A percentile compares a stretch with the other conserved stretches of the same genome.
Conservation (phyloP, 2,888 invertebrate species). For the Lordiphosa fenestrarum region DNA sequence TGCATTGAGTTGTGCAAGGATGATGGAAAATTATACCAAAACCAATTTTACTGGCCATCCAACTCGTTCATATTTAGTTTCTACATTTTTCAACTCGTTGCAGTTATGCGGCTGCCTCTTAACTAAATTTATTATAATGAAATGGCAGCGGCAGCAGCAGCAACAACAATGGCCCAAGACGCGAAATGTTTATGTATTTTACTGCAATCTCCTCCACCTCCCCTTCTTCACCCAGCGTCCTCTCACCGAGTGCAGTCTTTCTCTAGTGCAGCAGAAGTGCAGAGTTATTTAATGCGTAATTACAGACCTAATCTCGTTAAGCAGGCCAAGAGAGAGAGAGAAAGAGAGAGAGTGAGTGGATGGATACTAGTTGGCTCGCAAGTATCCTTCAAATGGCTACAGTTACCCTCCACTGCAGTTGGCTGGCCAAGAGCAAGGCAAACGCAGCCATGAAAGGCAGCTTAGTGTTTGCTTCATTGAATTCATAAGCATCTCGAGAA, state of each 20-base stretch:
- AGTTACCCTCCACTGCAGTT: constrained; percentile 12
- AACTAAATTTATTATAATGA: constrained; percentile 55
- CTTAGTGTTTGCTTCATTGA: constrained; percentile 63
- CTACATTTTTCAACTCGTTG: constrained; percentile 19
- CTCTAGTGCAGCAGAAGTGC: constrained; percentile 10
- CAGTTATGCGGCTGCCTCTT: constrained; percentile 41
- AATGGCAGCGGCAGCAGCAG: constrained; percentile 46
- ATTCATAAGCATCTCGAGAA: constrained; percentile 53
- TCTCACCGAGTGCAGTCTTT: too few relatives aligned
- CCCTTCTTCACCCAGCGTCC: too few relatives aligned
- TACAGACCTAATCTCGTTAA: constrained; percentile 53
- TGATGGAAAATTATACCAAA: too few relatives aligned
- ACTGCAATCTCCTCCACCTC: constrained; percentile 15
- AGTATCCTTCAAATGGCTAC: constrained; percentile 26
- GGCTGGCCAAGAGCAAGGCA: constrained; percentile 13
- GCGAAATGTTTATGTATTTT: constrained; percentile 50
- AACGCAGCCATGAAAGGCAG: constrained; percentile 36
- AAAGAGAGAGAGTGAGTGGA: not conserved
- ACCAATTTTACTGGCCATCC: too few relatives aligned
- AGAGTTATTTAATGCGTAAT: constrained; percentile 68
- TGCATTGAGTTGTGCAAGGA: too few relatives aligned
- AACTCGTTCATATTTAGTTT: constrained; percentile 11
- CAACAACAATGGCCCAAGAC: constrained; percentile 47
- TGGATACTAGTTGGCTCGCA: constrained; percentile 7
- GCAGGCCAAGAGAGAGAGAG: constrained; percentile 16